Conservation (phyloP, 2,888 invertebrate genomes). For the Dicycla oo region DNA sequence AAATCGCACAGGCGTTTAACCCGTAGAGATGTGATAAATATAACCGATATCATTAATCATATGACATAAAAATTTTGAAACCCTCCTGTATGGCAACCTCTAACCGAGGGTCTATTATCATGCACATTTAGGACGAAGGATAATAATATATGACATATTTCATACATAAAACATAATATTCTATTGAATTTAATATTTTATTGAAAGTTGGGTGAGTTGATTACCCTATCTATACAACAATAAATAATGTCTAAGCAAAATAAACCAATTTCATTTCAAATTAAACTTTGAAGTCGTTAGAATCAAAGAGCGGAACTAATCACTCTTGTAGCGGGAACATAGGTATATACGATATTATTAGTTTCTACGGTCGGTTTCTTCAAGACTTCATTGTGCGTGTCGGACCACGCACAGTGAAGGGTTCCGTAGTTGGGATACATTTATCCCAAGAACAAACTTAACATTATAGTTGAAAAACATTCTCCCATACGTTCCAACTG, state of each 20-base stretch:
- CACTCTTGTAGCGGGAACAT: slow-evolving; percentile 19
- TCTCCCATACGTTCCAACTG: no score
- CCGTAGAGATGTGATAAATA: slow-evolving; percentile 66
- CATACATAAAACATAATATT: slow-evolving; percentile 44
- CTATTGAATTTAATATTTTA: slow-evolving; percentile 26
- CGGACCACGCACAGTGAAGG: no score
- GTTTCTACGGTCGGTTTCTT: slow-evolving; percentile 14
- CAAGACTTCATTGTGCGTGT: no score
- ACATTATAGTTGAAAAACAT: no score
- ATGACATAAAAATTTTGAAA: slow-evolving; percentile 75
- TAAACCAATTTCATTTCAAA: slow-evolving; percentile 26
- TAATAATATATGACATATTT: slow-evolving; percentile 39
- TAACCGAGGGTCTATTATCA: slow-evolving; percentile 62
- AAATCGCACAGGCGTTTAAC: slow-evolving; percentile 82
- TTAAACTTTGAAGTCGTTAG: slow-evolving; percentile 36
- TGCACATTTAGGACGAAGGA: slow-evolving; percentile 52
- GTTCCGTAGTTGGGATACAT: no score
- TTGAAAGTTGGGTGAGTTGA: slow-evolving; percentile 11
- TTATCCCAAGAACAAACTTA: no score
- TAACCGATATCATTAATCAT: slow-evolving; percentile 86
- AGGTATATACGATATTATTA: slow-evolving; percentile 18
- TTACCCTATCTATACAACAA: not conserved
- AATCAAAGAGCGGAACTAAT: slow-evolving; percentile 58
- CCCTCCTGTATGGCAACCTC: slow-evolving; percentile 67
- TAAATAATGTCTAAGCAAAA: slow-evolving; percentile 13